Evolutionary conservation across 2,113 vertebrate species (phyloP), one percentile per base, ranked within the genome.

Genomic region (Rattus rattus): DNA sequence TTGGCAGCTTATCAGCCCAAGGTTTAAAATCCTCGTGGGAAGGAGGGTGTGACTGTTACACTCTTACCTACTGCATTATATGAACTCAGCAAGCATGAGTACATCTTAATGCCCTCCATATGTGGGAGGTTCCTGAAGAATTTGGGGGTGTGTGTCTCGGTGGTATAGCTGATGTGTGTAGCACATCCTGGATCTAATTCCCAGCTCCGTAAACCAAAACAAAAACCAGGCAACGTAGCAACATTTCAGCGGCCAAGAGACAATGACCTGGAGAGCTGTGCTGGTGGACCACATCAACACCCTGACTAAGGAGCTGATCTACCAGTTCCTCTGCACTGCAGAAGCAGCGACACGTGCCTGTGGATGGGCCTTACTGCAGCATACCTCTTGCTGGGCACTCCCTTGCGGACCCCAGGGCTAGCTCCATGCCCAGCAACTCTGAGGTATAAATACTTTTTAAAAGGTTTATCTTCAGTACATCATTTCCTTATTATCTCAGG

Each of bases 231-330:
- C 47, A 30, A n/a, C 0, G 0, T 17, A 47, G 24, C 61, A 65
- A 17, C n/a, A 17, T 47, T 19, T 67, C 26, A 11, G 13, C 7
- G 39, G 56, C 28, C 16, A 19, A 54, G 22, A 47, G 47, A 86
- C 36, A 70, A 12, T 8, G 12, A 72, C 43, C 5, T 10, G 9
- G 30, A 39, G 7, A 13, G 16, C 10, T 1, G 39, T 1, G 0
- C 33, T 20, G 20, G 54, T 22, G 47, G 33, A n/a, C 72, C 24
- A 24, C 20, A 26, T 43, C 59, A 17, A 4, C 65, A 59, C 2
- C 22, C 33, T 1, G 0, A 33, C 77, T 7, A 4, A 7, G 54
- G 39, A 11, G 4, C 0, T 5, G 39, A 12, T 20, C 26, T 0
- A 0, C 43, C 8, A 0, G 47, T 26, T 63, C 11, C 4, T 13